A percentile compares a stretch with the other conserved stretches of the same genome.
phyloP scores from a whole-genome alignment of 1,140 invertebrate genomes.

The Hylaeus volcanicus region DNA sequence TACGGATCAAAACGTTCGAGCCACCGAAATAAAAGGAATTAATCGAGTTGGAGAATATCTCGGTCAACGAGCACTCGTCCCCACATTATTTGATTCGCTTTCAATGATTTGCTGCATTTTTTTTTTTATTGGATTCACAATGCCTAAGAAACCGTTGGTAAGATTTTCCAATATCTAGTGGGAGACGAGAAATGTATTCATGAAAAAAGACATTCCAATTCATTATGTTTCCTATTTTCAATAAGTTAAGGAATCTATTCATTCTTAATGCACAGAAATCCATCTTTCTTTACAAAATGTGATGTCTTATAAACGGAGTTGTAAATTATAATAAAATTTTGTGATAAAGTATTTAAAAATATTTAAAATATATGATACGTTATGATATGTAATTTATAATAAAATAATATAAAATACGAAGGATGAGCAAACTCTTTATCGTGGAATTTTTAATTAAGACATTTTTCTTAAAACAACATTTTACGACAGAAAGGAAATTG shows the following conservation, averaged over 20 bases:
- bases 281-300: too few relatives aligned
- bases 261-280: too few relatives aligned
- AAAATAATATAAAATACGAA: too few relatives aligned
- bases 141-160: neutral
- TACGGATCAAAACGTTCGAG: neutral
- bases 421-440: too few relatives aligned
- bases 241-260: neutral
- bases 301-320: too few relatives aligned
- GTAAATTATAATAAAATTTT: too few relatives aligned
- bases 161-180: neutral
- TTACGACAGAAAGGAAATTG: too few relatives aligned
- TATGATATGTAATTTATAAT: too few relatives aligned
- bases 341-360: too few relatives aligned
- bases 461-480: too few relatives aligned
- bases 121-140: neutral
- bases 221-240: neutral
- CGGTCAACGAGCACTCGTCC: neutral
- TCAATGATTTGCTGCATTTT: neutral
- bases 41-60: neutral
- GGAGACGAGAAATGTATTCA: neutral
- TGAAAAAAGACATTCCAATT: neutral
- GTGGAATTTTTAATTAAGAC: too few relatives aligned
- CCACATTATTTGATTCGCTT: neutral
- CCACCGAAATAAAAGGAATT: neutral
- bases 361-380: too few relatives aligned